A percentile compares a stretch with the other conserved stretches of the same genome.
phyloP scores from a whole-genome alignment of 2,797 vertebrate genomes.

The Gymnodraco acuticeps region DNA sequence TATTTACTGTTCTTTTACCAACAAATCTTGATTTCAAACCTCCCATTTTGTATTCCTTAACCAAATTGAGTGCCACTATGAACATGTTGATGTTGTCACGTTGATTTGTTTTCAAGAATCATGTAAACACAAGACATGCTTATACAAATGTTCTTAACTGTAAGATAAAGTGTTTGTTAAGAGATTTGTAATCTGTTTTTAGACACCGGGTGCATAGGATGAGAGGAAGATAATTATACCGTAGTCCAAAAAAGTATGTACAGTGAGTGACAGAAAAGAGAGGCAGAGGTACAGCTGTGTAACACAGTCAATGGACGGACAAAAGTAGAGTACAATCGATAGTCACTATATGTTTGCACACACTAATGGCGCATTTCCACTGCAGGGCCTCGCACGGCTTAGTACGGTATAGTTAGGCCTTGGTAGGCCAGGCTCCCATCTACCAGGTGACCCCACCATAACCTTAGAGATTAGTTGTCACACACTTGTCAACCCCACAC shows the following conservation, averaged over 20 bases:
- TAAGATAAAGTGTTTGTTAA: not conserved
- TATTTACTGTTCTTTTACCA: not conserved
- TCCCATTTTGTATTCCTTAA: not conserved
- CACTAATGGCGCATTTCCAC: slow-evolving; percentile 22
- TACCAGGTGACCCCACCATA: slow-evolving; percentile 49
- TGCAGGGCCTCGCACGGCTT: too few relatives aligned
- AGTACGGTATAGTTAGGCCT: too few relatives aligned
- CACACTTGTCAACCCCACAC: slow-evolving; percentile 52
- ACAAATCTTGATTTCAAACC: not conserved
- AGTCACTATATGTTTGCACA: slow-evolving; percentile 54
- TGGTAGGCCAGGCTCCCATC: slow-evolving; percentile 9
- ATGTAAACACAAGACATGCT: not conserved
- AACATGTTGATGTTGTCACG: not conserved
- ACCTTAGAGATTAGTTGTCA: slow-evolving; percentile 68
- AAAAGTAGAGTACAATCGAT: slow-evolving; percentile 53
- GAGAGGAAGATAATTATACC: slow-evolving; percentile 52
- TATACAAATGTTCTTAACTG: not conserved
- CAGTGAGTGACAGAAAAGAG: slow-evolving; percentile 44
- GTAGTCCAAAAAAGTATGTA: slow-evolving; percentile 34
- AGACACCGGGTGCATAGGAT: not conserved
- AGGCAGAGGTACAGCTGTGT: slow-evolving; percentile 31
- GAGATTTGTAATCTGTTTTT: not conserved
- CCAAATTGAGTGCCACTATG: not conserved
- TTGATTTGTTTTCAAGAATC: not conserved
- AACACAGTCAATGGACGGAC: slow-evolving; percentile 34